These are phyloP conservation scores for Xenopus petersii DNA, from an alignment of 2,797 vertebrate species.

Conservation along the genomic window DNA sequence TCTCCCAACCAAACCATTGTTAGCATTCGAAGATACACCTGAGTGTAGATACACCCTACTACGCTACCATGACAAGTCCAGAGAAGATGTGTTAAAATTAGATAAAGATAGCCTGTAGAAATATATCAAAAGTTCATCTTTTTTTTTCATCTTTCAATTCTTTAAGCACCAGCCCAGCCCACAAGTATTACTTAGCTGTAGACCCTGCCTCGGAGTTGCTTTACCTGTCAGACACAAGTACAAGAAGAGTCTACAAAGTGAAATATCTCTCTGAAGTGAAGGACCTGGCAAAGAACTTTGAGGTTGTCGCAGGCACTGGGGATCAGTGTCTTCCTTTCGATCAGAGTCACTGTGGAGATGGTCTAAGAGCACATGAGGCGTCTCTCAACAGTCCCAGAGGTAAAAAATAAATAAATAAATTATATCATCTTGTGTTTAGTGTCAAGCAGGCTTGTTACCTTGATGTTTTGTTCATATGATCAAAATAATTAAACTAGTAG, in stretches of 20 bases:
- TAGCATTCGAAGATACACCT: too few relatives aligned
- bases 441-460: too few relatives aligned
- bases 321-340: slow-evolving; percentile 95
- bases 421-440: too few relatives aligned
- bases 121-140: neutral
- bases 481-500: too few relatives aligned
- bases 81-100: too few relatives aligned
- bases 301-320: slow-evolving; percentile 92
- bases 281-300: slow-evolving; percentile 87
- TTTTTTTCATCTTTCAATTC: slow-evolving; percentile 48
- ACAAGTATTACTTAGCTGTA: slow-evolving; percentile 95
- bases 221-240: slow-evolving; percentile 95
- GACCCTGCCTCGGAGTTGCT: slow-evolving; percentile 90
- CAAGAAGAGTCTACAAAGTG: slow-evolving; percentile 87
- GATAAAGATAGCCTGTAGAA: too few relatives aligned
- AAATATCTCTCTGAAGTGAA: slow-evolving; percentile 87
- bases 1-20: too few relatives aligned
- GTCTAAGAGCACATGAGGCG: slow-evolving; percentile 86
- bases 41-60: too few relatives aligned
- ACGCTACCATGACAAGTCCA: too few relatives aligned
- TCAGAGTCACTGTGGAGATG: slow-evolving; percentile 94
- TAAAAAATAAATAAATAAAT: slow-evolving; percentile 57
- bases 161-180: slow-evolving; percentile 89
- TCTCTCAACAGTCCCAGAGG: slow-evolving; percentile 94
- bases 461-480: too few relatives aligned